phyloP scores from a whole-genome alignment of 2,888 invertebrate species.

The Andrena dorsata region DNA sequence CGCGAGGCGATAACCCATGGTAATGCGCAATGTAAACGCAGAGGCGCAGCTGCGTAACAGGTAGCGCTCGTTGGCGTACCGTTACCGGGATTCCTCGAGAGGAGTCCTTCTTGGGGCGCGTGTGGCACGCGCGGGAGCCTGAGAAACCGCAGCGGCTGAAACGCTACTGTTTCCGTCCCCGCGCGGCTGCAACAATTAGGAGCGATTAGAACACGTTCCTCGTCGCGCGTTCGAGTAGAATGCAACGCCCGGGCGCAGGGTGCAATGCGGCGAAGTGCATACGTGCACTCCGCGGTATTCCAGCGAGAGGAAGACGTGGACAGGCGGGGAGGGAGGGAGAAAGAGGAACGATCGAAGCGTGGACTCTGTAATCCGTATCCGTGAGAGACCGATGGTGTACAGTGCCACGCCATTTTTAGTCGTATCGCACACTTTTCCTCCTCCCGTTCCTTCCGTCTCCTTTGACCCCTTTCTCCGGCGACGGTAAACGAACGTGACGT shows the following conservation, averaged over 20 bases:
- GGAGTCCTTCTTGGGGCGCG: constrained; percentile 17
- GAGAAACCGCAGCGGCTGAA: neutral
- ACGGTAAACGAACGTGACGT: constrained; percentile 62
- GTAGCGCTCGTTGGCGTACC: constrained; percentile 61
- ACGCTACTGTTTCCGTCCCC: constrained; percentile 20
- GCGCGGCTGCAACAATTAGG: constrained; percentile 52
- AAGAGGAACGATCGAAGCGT: constrained; percentile 32
- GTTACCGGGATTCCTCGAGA: constrained; percentile 64
- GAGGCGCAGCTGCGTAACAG: constrained; percentile 64
- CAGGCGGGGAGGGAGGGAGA: neutral
- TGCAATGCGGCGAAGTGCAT: constrained; percentile 35
- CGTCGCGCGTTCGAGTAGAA: neutral
- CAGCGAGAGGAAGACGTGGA: neutral
- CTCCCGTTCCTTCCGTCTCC: constrained; percentile 51
- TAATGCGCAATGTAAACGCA: constrained; percentile 61
- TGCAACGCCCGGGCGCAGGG: constrained; percentile 4
- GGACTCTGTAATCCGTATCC: constrained; percentile 46
- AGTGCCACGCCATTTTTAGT: constrained; percentile 60
- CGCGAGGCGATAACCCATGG: constrained; percentile 55
- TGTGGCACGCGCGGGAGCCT: constrained; percentile 14
- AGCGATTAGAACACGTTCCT: constrained; percentile 50
- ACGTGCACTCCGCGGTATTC: constrained; percentile 36
- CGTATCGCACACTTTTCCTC: constrained; percentile 52
- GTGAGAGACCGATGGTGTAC: constrained; percentile 48
- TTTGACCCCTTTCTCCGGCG: constrained; percentile 59